These are phyloP conservation scores for Vanacampus margaritifer DNA, from an alignment of 2,113 vertebrate species.

Conservation along the genomic window DNA sequence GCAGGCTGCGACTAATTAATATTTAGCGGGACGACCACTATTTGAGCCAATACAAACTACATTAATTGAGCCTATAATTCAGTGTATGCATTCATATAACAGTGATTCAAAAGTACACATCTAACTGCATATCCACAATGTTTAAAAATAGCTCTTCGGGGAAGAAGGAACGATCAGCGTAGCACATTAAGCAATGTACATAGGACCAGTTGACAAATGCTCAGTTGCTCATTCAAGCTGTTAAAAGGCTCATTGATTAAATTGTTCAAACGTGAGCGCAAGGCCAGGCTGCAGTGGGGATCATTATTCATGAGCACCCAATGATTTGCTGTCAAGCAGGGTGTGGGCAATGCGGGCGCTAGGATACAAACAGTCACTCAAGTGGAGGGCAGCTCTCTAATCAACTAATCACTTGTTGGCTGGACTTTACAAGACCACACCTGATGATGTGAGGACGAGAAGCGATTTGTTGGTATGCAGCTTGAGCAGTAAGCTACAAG, in stretches of 20 bases:
- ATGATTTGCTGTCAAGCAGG: constrained; percentile 56
- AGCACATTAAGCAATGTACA: background rate
- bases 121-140: background rate
- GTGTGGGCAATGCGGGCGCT: constrained; percentile 34
- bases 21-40: too few relatives aligned
- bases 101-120: background rate
- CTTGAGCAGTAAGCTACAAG: background rate
- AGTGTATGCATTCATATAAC: too few relatives aligned
- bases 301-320: constrained; percentile 56
- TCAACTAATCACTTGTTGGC: background rate
- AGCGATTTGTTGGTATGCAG: background rate
- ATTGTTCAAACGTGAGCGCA: constrained; percentile 30
- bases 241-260: constrained; percentile 44
- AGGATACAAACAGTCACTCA: constrained; percentile 31
- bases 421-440: background rate
- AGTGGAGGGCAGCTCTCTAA: background rate
- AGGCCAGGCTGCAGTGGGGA: constrained; percentile 32
- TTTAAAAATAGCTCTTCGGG: background rate
- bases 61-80: too few relatives aligned
- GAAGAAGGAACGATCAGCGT: background rate
- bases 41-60: too few relatives aligned
- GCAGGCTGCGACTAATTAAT: too few relatives aligned
- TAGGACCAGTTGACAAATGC: constrained; percentile 4
- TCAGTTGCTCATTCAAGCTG: constrained; percentile 33
- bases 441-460: background rate